Base-by-base conservation (phyloP, 2,888 invertebrate genomes). In the Lasioglossum vierecki region DNA sequence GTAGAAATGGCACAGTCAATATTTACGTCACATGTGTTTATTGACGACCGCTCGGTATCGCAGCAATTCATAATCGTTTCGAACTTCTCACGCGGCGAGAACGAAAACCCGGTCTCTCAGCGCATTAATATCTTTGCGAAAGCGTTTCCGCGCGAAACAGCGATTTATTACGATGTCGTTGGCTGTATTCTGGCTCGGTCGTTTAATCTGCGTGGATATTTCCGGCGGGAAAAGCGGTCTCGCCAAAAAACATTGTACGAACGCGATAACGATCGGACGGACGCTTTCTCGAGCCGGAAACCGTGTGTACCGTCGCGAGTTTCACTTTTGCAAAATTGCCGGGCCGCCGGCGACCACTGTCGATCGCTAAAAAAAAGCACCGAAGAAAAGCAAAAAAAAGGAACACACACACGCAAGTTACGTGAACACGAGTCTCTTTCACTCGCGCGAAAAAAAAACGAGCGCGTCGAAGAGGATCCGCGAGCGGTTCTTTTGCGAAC, bases 251-350 rank as follows among this genome's bases (percentile, higher is more conserved):
- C 63, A 57, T 8, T 75, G 41, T n/a, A 30, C 63, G 26, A 63
- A 63, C 71, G 83, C 44, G 79, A 30, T 79, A 84, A 85, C 84
- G 79, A 84, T 53, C 63, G 1, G 4, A 76, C 85, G 49, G 3
- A 70, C 85, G 49, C 85, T 85, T 85, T 85, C 85, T 74, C 76
- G 73, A 35, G 60, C 86, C 85, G 85, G 86, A 85, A 85, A 79
- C 76, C 86, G 60, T n/a, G 74, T 74, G 53, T 53, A 73, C 8
- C 76, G 49, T 22, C 22, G 22, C 49, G 71, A 88, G 76, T 89
- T 89, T 89, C 88, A 82, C 90, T 89, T 79, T 77, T 82, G 66
- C 77, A 79, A 80, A 83, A 85, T 83, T 76, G 66, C 74, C 68
- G 60, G 71, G 71, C 44, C 46, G 22, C 18, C 68, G 53, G 9